Evolutionary conservation across 2,797 vertebrate genomes (phyloP).

Genomic region (Chelidonichthys spinosus): DNA sequence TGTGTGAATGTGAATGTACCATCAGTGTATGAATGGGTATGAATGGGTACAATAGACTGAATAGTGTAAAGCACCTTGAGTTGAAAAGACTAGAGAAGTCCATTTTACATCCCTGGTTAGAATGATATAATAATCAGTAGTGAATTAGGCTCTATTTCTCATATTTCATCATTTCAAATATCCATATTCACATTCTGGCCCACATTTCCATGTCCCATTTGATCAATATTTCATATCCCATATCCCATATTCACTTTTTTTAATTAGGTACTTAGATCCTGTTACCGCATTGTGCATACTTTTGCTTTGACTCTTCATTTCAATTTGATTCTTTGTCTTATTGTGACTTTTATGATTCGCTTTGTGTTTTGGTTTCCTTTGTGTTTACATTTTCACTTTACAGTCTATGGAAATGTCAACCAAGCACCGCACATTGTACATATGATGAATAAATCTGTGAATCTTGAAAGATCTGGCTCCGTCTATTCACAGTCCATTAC

Average conservation of each 20-base stretch:
- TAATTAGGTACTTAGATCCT: not conserved
- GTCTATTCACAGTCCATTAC: not conserved
- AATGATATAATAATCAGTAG: not conserved
- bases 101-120: not conserved
- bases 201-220: slow-evolving; percentile 7
- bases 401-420: not conserved
- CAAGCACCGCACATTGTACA: not conserved
- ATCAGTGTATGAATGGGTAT: too few species aligned
- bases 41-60: too few species aligned
- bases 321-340: not conserved
- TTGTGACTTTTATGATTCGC: not conserved
- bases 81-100: too few species aligned
- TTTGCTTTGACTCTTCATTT: not conserved
- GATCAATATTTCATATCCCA: slow-evolving; percentile 28
- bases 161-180: slow-evolving; percentile 5
- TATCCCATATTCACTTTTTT: slow-evolving; percentile 14
- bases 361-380: not conserved
- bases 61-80: too few species aligned
- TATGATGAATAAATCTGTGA: not conserved
- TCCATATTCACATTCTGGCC: slow-evolving; percentile 12
- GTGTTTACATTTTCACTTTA: not conserved
- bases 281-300: not conserved
- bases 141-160: slow-evolving; percentile 1
- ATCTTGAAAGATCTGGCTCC: not conserved
- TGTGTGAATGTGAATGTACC: too few species aligned